These are phyloP conservation scores for Dunckerocampus dactyliophorus DNA, from an alignment of 2,113 vertebrate genomes.

Conservation along the genomic window DNA sequence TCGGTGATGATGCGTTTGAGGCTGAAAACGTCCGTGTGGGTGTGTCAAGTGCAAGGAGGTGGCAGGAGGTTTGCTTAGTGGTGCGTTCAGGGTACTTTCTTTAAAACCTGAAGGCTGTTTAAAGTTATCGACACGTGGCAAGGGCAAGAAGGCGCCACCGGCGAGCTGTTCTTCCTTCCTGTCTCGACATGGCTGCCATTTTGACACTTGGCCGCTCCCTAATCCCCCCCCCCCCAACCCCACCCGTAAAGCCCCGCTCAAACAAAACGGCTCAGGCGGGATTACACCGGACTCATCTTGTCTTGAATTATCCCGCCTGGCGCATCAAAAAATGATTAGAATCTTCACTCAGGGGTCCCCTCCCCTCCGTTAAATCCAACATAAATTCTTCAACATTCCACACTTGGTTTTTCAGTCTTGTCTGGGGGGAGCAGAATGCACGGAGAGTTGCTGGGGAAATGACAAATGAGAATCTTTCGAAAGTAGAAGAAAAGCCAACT, in stretches of 20 bases:
- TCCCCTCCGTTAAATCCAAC: conserved; percentile 16
- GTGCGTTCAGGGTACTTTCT: too few relatives aligned
- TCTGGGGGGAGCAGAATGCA: conserved; percentile 20
- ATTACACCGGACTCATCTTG: conserved; percentile 47
- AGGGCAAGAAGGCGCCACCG: too few relatives aligned
- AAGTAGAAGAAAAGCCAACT: not conserved
- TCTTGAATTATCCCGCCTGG: conserved; percentile 18
- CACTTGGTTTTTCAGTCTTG: conserved; percentile 8
- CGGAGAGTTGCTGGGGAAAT: conserved; percentile 3
- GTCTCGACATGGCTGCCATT: conserved; percentile 18
- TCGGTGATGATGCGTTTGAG: too few relatives aligned
- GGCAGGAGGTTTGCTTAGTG: too few relatives aligned
- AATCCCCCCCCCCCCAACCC: conserved; percentile 25
- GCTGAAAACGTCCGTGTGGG: too few relatives aligned
- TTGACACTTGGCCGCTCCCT: conserved; percentile 33
- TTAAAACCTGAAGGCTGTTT: too few relatives aligned
- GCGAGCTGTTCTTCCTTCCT: not conserved
- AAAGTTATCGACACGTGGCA: too few relatives aligned
- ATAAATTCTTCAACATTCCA: conserved; percentile 27
- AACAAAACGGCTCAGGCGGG: conserved; percentile 47
- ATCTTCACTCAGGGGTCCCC: conserved; percentile 9
- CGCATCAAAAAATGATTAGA: conserved; percentile 13
- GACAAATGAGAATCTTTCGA: conserved; percentile 10
- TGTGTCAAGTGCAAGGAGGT: too few relatives aligned
- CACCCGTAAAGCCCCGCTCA: conserved; percentile 23